These are phyloP conservation scores for Odontocolon sp. DNA, from an alignment of 2,888 invertebrate genomes.

Conservation along the genomic window DNA sequence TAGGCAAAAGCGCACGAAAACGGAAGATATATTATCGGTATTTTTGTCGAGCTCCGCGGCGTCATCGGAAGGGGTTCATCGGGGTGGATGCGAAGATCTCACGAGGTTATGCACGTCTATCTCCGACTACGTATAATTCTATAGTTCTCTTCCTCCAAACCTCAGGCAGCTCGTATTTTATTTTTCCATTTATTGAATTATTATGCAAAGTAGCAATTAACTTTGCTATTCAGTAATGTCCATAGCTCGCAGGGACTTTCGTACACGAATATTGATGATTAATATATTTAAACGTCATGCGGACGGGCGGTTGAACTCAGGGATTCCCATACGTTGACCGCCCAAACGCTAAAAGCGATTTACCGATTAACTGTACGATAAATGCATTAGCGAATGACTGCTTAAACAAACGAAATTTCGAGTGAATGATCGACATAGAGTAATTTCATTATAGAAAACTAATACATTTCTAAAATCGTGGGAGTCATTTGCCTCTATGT, in stretches of 20 bases:
- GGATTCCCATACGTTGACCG: neutral
- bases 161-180: conserved; percentile 22
- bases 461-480: no score
- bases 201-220: conserved; percentile 76
- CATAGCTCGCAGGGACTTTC: conserved; percentile 59
- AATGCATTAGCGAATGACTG: no score
- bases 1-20: neutral
- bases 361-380: no score
- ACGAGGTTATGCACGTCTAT: neutral
- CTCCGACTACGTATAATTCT: conserved; percentile 11
- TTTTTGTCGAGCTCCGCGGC: conserved; percentile 1
- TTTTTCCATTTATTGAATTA: conserved; percentile 67
- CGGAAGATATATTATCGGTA: neutral
- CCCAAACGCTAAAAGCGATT: neutral
- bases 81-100: neutral
- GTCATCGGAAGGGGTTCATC: neutral
- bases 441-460: no score
- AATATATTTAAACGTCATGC: conserved; percentile 67
- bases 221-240: conserved; percentile 66
- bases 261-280: conserved; percentile 69
- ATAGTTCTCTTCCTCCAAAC: neutral
- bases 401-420: neutral
- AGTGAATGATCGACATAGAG: conserved; percentile 1
- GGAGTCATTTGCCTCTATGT: no score
- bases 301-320: neutral